Evolutionary conservation across 2,888 invertebrate species (phyloP).

Genomic region (Xestia ashworthii): DNA sequence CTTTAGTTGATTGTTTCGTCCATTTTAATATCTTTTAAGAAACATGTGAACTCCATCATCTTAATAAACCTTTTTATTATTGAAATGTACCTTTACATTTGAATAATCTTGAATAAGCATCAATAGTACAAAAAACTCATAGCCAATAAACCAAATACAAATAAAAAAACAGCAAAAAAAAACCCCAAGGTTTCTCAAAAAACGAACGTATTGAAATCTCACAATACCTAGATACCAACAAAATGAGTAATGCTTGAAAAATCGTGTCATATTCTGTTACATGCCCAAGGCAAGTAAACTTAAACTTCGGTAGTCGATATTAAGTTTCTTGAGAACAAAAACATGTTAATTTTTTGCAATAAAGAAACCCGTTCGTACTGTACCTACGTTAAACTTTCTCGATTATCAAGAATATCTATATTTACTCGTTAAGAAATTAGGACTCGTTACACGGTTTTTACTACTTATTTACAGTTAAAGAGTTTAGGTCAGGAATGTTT

Average conservation of each 20-base stretch:
- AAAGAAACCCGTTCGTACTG: slow-evolving; percentile 63
- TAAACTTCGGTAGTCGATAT: slow-evolving; percentile 69
- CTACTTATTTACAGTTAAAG: slow-evolving; percentile 34
- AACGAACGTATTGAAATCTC: slow-evolving; percentile 41
- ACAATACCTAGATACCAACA: slow-evolving; percentile 45
- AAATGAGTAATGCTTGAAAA: slow-evolving; percentile 65
- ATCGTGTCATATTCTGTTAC: slow-evolving; percentile 72
- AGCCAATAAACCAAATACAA: slow-evolving; percentile 23
- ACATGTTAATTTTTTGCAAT: slow-evolving; percentile 55
- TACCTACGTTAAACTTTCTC: slow-evolving; percentile 61
- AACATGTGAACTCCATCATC: slow-evolving; percentile 2
- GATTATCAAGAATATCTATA: slow-evolving; percentile 56
- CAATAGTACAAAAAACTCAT: slow-evolving; percentile 21
- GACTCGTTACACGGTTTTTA: slow-evolving; percentile 46
- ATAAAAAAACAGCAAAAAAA: slow-evolving; percentile 22
- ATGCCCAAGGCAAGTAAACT: slow-evolving; percentile 67
- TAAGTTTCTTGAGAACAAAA: slow-evolving; percentile 72
- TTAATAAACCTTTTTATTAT: too few species aligned
- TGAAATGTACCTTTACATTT: too few species aligned
- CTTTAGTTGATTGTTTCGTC: slow-evolving; percentile 27
- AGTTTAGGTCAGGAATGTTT: slow-evolving; percentile 21
- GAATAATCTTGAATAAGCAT: slow-evolving; percentile 38
- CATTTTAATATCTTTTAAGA: background rate
- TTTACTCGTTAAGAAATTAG: slow-evolving; percentile 57
- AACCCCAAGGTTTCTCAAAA: slow-evolving; percentile 51